These are phyloP conservation scores for Pimpla rufipes DNA, from an alignment of 2,888 invertebrate genomes.

Conservation along the genomic window DNA sequence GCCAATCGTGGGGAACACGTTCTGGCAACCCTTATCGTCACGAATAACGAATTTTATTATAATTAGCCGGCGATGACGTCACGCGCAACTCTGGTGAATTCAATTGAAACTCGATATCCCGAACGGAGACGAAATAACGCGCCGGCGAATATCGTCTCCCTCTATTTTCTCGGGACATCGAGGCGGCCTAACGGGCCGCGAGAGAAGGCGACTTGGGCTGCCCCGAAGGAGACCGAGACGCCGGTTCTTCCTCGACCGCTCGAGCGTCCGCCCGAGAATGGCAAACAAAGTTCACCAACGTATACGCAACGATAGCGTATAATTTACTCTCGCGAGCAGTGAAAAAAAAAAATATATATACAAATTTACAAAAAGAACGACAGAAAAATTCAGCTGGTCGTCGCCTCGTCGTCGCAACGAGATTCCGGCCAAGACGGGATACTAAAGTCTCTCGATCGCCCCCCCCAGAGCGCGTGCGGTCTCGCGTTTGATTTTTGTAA, in stretches of 20 bases:
- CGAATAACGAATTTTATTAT: slow-evolving; percentile 63
- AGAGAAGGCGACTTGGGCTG: background rate
- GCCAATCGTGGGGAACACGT: slow-evolving; percentile 7
- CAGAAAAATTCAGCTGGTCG: slow-evolving; percentile 40
- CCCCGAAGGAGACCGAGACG: slow-evolving; percentile 7
- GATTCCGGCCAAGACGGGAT: slow-evolving; percentile 62
- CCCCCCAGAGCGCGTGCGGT: slow-evolving; percentile 47
- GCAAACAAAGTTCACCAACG: slow-evolving; percentile 53
- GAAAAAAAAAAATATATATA: slow-evolving; percentile 24
- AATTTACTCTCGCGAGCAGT: slow-evolving; percentile 47
- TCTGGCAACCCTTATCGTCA: slow-evolving; percentile 12
- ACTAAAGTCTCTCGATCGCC: slow-evolving; percentile 56
- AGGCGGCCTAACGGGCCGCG: slow-evolving; percentile 34
- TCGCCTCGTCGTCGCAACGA: slow-evolving; percentile 38
- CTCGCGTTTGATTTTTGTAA: slow-evolving; percentile 40
- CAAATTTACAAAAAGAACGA: no score
- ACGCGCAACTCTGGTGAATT: slow-evolving; percentile 19
- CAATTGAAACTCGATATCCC: slow-evolving; percentile 59
- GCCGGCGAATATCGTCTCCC: slow-evolving; percentile 42
- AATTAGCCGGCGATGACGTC: slow-evolving; percentile 53
- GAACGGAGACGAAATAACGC: slow-evolving; percentile 38
- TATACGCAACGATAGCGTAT: slow-evolving; percentile 45
- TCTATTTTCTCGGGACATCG: slow-evolving; percentile 24
- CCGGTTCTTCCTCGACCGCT: slow-evolving; percentile 9
- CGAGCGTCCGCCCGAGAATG: slow-evolving; percentile 24